Percentiles rank a stretch among this genome's conserved stretches.
These are phyloP conservation scores for Gasterosteus nipponicus DNA, from an alignment of 2,113 vertebrate species.

Conservation along the genomic window DNA sequence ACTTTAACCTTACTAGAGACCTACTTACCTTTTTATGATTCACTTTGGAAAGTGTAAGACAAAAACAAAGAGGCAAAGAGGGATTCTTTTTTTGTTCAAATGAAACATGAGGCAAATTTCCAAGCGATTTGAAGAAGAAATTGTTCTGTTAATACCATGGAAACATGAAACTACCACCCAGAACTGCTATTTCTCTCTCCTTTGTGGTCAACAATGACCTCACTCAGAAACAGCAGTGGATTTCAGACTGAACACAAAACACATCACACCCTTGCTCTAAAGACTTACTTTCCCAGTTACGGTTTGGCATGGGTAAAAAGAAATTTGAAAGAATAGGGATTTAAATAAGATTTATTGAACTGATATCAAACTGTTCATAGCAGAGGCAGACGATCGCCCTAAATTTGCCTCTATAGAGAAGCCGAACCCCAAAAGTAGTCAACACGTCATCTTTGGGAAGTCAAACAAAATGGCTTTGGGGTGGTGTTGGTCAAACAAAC, in stretches of 20 bases:
- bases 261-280: slow-evolving; percentile 41
- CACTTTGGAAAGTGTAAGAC: background rate
- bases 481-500: no score
- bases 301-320: slow-evolving; percentile 4
- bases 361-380: background rate
- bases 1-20: background rate
- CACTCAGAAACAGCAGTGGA: slow-evolving; percentile 39
- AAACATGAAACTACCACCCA: background rate
- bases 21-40: background rate
- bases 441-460: no score
- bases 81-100: background rate
- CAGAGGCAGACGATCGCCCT: background rate
- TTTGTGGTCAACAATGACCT: slow-evolving; percentile 38
- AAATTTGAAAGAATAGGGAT: background rate
- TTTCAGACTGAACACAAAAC: slow-evolving; percentile 51
- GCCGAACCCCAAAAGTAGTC: background rate
- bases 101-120: background rate
- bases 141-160: background rate
- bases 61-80: slow-evolving; percentile 6
- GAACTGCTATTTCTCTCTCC: slow-evolving; percentile 2
- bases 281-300: slow-evolving; percentile 16
- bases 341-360: background rate
- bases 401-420: background rate
- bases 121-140: slow-evolving; percentile 7
- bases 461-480: no score